Conservation (phyloP, 2,888 invertebrate genomes). For the Sinodicranocentrus sp. region DNA sequence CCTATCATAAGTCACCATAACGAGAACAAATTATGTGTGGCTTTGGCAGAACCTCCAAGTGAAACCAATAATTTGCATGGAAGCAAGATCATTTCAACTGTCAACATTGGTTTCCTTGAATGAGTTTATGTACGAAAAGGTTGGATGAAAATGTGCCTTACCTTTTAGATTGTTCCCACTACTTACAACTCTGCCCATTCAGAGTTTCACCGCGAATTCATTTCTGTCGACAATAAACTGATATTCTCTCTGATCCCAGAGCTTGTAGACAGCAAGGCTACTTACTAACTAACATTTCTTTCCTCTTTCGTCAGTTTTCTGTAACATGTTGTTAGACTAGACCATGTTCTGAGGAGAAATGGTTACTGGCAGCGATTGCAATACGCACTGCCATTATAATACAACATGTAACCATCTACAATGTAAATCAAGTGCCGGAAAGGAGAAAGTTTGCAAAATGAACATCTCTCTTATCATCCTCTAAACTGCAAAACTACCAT, state of each 20-base stretch:
- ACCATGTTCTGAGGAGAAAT: neutral
- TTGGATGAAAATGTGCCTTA: no score
- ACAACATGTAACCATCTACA: conserved; percentile 14
- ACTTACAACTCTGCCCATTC: neutral
- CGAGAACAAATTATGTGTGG: conserved; percentile 45
- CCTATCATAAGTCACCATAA: conserved; percentile 42
- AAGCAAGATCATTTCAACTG: conserved; percentile 47
- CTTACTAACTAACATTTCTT: conserved; percentile 2
- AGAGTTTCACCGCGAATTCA: conserved; percentile 17
- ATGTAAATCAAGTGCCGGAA: conserved; percentile 43
- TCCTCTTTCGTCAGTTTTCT: neutral
- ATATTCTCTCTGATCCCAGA: conserved; percentile 24
- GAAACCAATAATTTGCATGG: conserved; percentile 58
- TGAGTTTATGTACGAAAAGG: conserved; percentile 14
- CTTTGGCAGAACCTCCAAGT: conserved; percentile 42
- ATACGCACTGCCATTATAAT: neutral
- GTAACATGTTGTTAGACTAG: neutral
- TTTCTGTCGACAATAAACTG: conserved; percentile 39
- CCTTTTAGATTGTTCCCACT: neutral
- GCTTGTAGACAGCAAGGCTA: conserved; percentile 20
- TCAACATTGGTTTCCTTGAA: conserved; percentile 41
- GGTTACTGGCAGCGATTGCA: neutral
- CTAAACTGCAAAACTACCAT: conserved; percentile 20
- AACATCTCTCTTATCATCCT: conserved; percentile 25
- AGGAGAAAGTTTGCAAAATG: conserved; percentile 38